These are phyloP conservation scores for Lepidothrix coronata DNA, from an alignment of 2,113 vertebrate genomes.

Conservation along the genomic window DNA sequence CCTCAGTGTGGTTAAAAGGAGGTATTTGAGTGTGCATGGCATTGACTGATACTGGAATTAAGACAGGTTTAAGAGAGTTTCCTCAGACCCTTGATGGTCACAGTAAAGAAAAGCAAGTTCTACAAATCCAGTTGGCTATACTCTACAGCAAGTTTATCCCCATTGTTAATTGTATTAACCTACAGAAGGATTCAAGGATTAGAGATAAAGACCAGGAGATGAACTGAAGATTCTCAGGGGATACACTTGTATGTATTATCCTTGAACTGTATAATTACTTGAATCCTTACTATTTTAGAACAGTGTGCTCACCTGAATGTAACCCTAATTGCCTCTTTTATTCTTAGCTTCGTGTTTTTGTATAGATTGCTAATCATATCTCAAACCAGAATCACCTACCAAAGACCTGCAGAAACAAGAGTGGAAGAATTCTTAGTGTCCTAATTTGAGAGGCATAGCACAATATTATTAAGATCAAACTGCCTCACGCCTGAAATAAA, in stretches of 20 bases:
- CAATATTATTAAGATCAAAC: background rate
- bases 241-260: background rate
- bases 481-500: background rate
- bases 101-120: background rate
- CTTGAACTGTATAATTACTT: slow-evolving; percentile 38
- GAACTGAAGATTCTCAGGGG: slow-evolving; percentile 45
- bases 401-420: slow-evolving; percentile 17
- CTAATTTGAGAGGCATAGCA: slow-evolving; percentile 24
- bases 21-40: background rate
- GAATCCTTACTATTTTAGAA: slow-evolving; percentile 31
- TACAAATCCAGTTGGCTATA: slow-evolving; percentile 13
- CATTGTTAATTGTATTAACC: slow-evolving; percentile 40
- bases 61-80: background rate
- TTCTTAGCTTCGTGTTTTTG: background rate
- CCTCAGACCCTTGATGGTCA: background rate
- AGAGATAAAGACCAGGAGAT: slow-evolving; percentile 38
- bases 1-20: background rate
- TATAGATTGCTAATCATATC: slow-evolving; percentile 19
- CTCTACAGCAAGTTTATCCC: background rate
- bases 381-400: background rate
- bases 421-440: background rate
- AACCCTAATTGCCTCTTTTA: slow-evolving; percentile 35
- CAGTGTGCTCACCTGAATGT: background rate
- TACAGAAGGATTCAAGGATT: slow-evolving; percentile 38
- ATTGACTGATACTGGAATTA: background rate